Percentiles rank a stretch among this genome's conserved stretches.
Conservation (phyloP, 2,113 vertebrate genomes). For the Panthera leo region DNA sequence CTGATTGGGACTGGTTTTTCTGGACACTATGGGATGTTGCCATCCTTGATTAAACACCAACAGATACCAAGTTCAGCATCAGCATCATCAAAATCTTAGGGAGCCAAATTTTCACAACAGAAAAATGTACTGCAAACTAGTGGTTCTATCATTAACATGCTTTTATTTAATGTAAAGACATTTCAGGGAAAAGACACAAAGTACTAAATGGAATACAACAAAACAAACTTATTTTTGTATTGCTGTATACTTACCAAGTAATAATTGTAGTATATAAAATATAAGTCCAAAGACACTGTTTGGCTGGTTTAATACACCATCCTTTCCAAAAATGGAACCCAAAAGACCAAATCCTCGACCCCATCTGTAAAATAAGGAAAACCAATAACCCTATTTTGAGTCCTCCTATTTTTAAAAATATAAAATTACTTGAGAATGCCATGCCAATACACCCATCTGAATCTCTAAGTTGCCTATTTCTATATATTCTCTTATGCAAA, state of each 20-base stretch:
- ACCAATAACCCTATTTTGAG: slow-evolving; percentile 73
- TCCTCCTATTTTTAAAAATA: slow-evolving; percentile 57
- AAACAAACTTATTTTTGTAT: slow-evolving; percentile 60
- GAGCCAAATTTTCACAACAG: slow-evolving; percentile 49
- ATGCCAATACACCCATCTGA: neutral
- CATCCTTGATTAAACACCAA: neutral
- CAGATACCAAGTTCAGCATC: neutral
- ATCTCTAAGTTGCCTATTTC: slow-evolving; percentile 1
- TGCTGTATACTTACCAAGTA: slow-evolving; percentile 92
- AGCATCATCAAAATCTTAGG: neutral
- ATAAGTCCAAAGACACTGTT: slow-evolving; percentile 98
- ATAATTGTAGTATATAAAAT: slow-evolving; percentile 99
- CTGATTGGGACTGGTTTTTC: neutral
- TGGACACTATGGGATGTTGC: neutral
- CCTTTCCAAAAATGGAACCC: slow-evolving; percentile 98
- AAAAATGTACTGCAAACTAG: neutral
- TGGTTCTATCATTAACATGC: slow-evolving; percentile 3
- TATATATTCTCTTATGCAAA: neutral
- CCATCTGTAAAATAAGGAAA: slow-evolving; percentile 92
- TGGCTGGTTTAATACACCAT: slow-evolving; percentile 98
- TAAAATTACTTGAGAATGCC: slow-evolving; percentile 50
- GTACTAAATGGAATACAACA: slow-evolving; percentile 50
- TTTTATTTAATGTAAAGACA: slow-evolving; percentile 59
- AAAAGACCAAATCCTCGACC: slow-evolving; percentile 98
- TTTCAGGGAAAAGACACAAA: slow-evolving; percentile 58